Percentiles rank a stretch among this genome's conserved stretches.
Evolutionary conservation across 2,797 vertebrate species (phyloP).

Genomic region (Falco naumanni): DNA sequence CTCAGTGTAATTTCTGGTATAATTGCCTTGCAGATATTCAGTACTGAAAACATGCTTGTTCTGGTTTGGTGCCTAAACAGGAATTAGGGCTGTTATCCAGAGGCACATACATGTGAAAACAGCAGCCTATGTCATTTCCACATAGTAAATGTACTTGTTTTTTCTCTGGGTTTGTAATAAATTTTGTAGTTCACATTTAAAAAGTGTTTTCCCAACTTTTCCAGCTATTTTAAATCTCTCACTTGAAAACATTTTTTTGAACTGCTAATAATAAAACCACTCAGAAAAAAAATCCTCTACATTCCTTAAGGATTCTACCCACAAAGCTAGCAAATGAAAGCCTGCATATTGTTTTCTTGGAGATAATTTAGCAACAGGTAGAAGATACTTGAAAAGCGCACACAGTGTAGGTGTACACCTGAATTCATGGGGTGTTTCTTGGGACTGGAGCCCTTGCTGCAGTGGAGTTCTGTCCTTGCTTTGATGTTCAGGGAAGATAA

Average conservation of each 20-base stretch:
- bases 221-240: background rate
- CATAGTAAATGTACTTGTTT: constrained; percentile 14
- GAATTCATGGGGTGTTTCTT: background rate
- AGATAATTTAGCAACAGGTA: background rate
- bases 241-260: constrained; percentile 2
- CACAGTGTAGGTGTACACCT: background rate
- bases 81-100: background rate
- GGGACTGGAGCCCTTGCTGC: background rate
- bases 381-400: background rate
- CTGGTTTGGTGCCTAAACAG: constrained; percentile 2
- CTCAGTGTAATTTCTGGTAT: background rate
- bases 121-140: constrained; percentile 4
- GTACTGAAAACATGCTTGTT: background rate
- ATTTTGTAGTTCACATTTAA: background rate
- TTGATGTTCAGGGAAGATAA: too few species aligned
- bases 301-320: background rate
- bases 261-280: background rate
- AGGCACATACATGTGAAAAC: constrained; percentile 18
- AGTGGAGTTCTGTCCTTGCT: background rate
- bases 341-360: background rate
- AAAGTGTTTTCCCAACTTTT: constrained; percentile 4
- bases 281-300: background rate
- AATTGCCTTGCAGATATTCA: background rate
- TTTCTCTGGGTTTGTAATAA: constrained; percentile 35
- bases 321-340: background rate